Conservation (phyloP, 2,113 vertebrate species). For the Halichoerus grypus region DNA sequence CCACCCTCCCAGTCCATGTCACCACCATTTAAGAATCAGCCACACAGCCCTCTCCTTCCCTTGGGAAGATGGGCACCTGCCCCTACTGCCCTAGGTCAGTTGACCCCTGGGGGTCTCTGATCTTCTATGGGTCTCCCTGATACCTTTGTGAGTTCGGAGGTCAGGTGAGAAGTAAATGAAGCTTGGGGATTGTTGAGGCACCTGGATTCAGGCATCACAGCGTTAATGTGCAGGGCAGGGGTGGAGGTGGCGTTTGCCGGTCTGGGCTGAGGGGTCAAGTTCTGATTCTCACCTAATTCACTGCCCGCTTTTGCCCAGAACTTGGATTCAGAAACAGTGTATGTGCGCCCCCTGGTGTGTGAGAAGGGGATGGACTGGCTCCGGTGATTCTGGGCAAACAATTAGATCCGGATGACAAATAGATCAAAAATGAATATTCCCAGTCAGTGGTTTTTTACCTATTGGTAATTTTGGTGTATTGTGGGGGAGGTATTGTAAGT, state of each 20-base stretch:
- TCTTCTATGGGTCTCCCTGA: not conserved
- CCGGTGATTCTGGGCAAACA: constrained; percentile 48
- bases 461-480: constrained; percentile 69
- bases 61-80: not conserved
- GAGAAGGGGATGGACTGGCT: constrained; percentile 15
- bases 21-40: not conserved
- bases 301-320: constrained; percentile 62
- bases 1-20: not conserved
- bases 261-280: constrained; percentile 21
- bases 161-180: constrained; percentile 19
- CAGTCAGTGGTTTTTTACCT: constrained; percentile 64
- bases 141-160: constrained; percentile 12
- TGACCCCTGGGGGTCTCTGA: not conserved
- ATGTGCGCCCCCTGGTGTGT: constrained; percentile 75
- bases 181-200: not conserved
- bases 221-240: not conserved
- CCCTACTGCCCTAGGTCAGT: not conserved
- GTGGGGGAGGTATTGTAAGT: constrained; percentile 13
- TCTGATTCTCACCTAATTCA: constrained; percentile 31
- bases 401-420: constrained; percentile 59
- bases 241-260: not conserved
- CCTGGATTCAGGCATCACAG: not conserved
- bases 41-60: not conserved
- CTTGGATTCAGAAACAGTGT: constrained; percentile 70
- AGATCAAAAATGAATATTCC: constrained; percentile 68